Evolutionary conservation across 2,888 invertebrate genomes (phyloP), one percentile per base, ranked within the genome.

Genomic region (Scrobipalpa atriplicella): DNA sequence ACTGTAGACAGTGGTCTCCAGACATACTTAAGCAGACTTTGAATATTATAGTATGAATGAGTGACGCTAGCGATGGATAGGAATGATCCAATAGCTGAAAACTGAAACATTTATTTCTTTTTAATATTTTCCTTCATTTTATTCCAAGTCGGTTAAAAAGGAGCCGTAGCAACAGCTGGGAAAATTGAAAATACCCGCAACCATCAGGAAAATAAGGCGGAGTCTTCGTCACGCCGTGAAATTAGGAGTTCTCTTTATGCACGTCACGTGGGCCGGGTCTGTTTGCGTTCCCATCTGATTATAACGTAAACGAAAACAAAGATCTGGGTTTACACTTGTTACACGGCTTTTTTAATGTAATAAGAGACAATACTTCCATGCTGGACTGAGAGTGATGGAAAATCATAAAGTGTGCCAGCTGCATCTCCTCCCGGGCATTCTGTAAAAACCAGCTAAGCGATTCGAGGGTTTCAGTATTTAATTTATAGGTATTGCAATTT

Each of bases 181-280:
- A 89, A 90, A 92, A 92, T 92, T 91, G 92, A 92, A 92, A 92
- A 91, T 90, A 90, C 90, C 90, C 91, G 85, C 88, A 89, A 85
- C 87, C 86, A 85, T 86, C 89, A 89, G 83, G 89, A 88, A 90
- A 90, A 90, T 90, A 87, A 88, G 88, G 73, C 81, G 83, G 75
- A 80, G 82, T 86, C 86, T 87, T 84, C 86, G 85, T 89, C 88
- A 87, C 87, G 84, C 82, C 84, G 85, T 85, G 84, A 85, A 91
- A 90, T 90, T 89, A 87, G 86, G 85, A 84, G 76, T 77, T 77
- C 80, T 83, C 81, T 72, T 77, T 75, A 89, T 86, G 84, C 90
- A 71, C 72, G 81, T 84, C 90, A 89, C 90, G 90, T 85, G 84
- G 84, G 80, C 79, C 66, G 85, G 89, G 83, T 89, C 90, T 90